phyloP scores from a whole-genome alignment of 1,140 invertebrate species.

The Helicorthomorpha holstii region DNA sequence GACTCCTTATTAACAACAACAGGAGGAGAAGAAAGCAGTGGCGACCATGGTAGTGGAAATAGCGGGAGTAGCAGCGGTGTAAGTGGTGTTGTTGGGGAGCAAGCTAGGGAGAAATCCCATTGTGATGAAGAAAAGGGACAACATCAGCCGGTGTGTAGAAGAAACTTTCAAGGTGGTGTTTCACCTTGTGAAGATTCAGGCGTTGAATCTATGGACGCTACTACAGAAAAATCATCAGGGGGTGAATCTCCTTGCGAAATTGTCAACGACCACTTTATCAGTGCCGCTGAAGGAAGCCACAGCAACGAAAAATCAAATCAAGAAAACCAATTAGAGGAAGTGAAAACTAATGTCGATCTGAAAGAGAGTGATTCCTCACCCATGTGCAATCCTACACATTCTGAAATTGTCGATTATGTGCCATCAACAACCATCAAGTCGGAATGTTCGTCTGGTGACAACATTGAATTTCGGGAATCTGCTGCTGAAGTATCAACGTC shows the following conservation, averaged over 20 bases:
- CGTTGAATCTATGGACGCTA: conserved; percentile 80
- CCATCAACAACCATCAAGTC: too few relatives aligned
- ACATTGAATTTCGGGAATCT: too few relatives aligned
- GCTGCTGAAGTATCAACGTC: too few relatives aligned
- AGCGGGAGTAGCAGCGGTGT: background rate
- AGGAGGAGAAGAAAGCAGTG: background rate
- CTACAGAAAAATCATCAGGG: conserved; percentile 53
- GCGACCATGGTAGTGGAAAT: background rate
- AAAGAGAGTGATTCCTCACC: too few relatives aligned
- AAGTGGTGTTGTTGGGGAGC: background rate
- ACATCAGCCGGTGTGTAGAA: too few relatives aligned
- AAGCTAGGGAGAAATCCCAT: background rate
- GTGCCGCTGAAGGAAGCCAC: background rate
- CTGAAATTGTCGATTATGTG: too few relatives aligned
- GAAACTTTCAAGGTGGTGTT: too few relatives aligned
- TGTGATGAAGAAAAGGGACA: conserved; percentile 34
- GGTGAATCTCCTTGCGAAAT: background rate
- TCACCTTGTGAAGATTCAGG: conserved; percentile 54
- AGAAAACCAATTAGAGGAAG: too few relatives aligned
- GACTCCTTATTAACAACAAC: background rate
- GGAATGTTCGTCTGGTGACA: too few relatives aligned
- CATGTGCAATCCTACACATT: too few relatives aligned
- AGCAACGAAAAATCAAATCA: too few relatives aligned
- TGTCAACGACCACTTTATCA: background rate
- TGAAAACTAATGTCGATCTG: too few relatives aligned